Percentiles rank a stretch among this genome's conserved stretches.
phyloP scores from a whole-genome alignment of 2,797 vertebrate genomes.

The Botia kubotai region DNA sequence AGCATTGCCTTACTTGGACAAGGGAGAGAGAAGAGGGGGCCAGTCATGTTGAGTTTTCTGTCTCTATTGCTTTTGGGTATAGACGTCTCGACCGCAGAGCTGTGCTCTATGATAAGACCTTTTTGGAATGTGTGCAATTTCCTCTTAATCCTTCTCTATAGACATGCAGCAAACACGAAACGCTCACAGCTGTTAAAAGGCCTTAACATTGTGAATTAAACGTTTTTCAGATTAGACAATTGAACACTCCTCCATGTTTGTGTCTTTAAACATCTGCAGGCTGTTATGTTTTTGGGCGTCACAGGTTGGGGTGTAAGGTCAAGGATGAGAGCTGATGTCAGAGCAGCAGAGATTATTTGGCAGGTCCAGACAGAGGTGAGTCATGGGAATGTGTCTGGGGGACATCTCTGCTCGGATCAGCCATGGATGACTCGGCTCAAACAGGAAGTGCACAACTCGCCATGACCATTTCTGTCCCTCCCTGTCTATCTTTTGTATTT shows the following conservation, averaged over 20 bases:
- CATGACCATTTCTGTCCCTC: not conserved
- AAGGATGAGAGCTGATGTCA: slow-evolving; percentile 50
- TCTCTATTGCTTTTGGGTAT: slow-evolving; percentile 7
- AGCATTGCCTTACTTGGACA: not conserved
- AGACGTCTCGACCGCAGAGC: slow-evolving; percentile 31
- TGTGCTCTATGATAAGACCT: slow-evolving; percentile 65
- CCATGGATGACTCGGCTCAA: slow-evolving; percentile 42
- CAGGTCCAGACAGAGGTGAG: slow-evolving; percentile 42
- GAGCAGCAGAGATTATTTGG: slow-evolving; percentile 40
- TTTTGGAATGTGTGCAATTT: slow-evolving; percentile 75
- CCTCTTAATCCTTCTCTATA: slow-evolving; percentile 62
- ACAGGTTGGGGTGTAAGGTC: slow-evolving; percentile 37
- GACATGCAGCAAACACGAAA: slow-evolving; percentile 7
- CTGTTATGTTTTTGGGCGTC: slow-evolving; percentile 29
- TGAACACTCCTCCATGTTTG: not conserved
- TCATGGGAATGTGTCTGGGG: slow-evolving; percentile 52
- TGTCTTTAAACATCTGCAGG: slow-evolving; percentile 15
- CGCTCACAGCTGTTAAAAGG: slow-evolving; percentile 15
- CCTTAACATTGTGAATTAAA: slow-evolving; percentile 19
- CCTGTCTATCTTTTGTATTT: slow-evolving; percentile 1
- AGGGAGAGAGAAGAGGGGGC: not conserved
- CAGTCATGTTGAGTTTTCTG: not conserved
- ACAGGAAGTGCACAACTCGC: slow-evolving; percentile 24
- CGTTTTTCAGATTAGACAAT: not conserved
- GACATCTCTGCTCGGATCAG: slow-evolving; percentile 19